Percentiles rank a stretch among this genome's conserved stretches.
Evolutionary conservation across 1,140 invertebrate genomes (phyloP).

Genomic region (Dendrolimus punctatus): DNA sequence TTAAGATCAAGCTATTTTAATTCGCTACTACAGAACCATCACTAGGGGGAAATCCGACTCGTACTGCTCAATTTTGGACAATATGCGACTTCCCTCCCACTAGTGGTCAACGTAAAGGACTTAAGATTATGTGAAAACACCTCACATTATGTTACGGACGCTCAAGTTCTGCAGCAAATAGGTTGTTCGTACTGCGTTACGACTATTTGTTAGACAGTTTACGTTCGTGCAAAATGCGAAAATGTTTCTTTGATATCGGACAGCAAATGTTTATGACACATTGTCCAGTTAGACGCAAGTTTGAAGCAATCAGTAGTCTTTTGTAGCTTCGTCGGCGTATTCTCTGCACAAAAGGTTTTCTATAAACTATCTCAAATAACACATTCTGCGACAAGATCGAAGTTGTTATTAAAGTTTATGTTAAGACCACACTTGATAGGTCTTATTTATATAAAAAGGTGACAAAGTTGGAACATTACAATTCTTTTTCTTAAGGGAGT

Average conservation of each 20-base stretch:
- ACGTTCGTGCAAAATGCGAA: constrained; percentile 31
- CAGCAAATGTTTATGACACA: constrained; percentile 56
- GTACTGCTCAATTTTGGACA: too few relatives aligned
- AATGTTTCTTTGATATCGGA: constrained; percentile 36
- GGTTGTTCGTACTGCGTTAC: constrained; percentile 35
- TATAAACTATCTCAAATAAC: constrained; percentile 16
- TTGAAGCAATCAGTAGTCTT: constrained; percentile 35
- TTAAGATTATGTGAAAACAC: neutral
- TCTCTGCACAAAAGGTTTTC: constrained; percentile 21
- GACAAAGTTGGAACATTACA: neutral
- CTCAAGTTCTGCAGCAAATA: constrained; percentile 21
- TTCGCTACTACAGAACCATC: too few relatives aligned
- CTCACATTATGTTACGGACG: constrained; percentile 19
- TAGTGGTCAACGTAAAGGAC: too few relatives aligned
- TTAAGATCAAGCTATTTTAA: too few relatives aligned
- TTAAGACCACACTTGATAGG: constrained; percentile 8
- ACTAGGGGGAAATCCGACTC: too few relatives aligned
- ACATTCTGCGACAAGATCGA: constrained; percentile 18
- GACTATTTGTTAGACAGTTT: constrained; percentile 43
- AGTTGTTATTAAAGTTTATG: constrained; percentile 11
- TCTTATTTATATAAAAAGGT: constrained; percentile 9
- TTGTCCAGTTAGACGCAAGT: constrained; percentile 38
- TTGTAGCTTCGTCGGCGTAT: constrained; percentile 26
- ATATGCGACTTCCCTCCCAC: too few relatives aligned
- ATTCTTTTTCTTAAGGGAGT: too few relatives aligned